Base-by-base conservation (phyloP, 2,797 vertebrate species). In the Chromobotia macracanthus region DNA sequence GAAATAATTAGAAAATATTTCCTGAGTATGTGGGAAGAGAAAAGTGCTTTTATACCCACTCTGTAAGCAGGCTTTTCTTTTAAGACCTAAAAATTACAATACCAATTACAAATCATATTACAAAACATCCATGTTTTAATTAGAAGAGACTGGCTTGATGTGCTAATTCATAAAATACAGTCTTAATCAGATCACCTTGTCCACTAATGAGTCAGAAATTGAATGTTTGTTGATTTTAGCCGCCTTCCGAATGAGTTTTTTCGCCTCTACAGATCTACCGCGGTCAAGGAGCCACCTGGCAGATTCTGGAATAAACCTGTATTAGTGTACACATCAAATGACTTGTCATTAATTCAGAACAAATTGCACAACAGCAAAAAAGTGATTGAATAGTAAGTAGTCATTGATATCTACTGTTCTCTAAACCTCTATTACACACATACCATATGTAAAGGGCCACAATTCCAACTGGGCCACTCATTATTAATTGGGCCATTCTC, bases 241-340 rank as follows among this genome's bases (percentile, higher is more conserved):
- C 9, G 86, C 95, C 82, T 90, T 96, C 78, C 87, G 84, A 15
- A 97, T 88, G 46, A 94, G 1, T 25, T 87, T 80, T 84, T 93
- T 94, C 0, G 95, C 95, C 78, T 94, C 92, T 18, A 92, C 88
- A 1, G 79, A 75, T 73, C 75, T 91, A 21, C 93, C 94, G 74
- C 80, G 85, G 10, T 84, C 84, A 77, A 95, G 75, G 73, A 96
- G 88, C 96, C 95, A 97, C 15, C 94, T 88, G 21, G 94, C 93
- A 0, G 96, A 96, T 80, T 96, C 96, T 4, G 94, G 95, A 38
- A 97, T 85, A 48, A 90, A 86, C 93, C 96, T 96, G 80, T 31
- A 11, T n/a, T 80, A 16, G 16, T 55, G 5, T 23, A 25, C n/a
- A 38, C 44, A 73, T 44, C 5, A 19, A 19, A 38, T 60, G 2